phyloP scores from a whole-genome alignment of 2,888 invertebrate genomes.

The Apodemia mormo region DNA sequence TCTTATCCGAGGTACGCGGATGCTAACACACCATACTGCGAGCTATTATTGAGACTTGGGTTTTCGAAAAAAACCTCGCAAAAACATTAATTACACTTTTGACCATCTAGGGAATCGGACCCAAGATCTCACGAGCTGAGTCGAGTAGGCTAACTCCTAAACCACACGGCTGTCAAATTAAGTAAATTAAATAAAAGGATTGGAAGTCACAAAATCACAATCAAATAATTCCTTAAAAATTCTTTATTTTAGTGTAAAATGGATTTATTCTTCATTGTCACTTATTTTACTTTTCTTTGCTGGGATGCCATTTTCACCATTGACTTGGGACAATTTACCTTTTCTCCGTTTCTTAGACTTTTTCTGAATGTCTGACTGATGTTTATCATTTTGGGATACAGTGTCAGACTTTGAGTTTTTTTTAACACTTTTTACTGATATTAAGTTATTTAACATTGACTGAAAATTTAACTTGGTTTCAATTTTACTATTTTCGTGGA shows the following conservation, averaged over 20 bases:
- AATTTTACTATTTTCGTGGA: conserved; percentile 64
- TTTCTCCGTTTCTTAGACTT: conserved; percentile 50
- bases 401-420: conserved; percentile 43
- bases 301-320: conserved; percentile 52
- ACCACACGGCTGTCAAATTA: background rate
- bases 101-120: no score
- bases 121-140: no score
- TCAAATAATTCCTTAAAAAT: background rate
- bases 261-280: conserved; percentile 44
- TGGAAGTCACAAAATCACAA: background rate
- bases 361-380: conserved; percentile 51
- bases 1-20: no score
- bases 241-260: background rate
- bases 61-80: no score
- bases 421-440: conserved; percentile 55
- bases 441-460: conserved; percentile 37
- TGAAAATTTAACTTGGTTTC: conserved; percentile 58
- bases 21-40: no score
- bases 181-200: no score
- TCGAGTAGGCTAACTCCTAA: no score
- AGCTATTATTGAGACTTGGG: no score
- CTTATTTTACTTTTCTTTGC: conserved; percentile 53
- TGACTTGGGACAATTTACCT: conserved; percentile 50
- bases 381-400: conserved; percentile 33
- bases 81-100: no score